Percentiles rank a stretch among this genome's conserved stretches.
Evolutionary conservation across 2,888 invertebrate species (phyloP).

Genomic region (Zonitis immaculata): DNA sequence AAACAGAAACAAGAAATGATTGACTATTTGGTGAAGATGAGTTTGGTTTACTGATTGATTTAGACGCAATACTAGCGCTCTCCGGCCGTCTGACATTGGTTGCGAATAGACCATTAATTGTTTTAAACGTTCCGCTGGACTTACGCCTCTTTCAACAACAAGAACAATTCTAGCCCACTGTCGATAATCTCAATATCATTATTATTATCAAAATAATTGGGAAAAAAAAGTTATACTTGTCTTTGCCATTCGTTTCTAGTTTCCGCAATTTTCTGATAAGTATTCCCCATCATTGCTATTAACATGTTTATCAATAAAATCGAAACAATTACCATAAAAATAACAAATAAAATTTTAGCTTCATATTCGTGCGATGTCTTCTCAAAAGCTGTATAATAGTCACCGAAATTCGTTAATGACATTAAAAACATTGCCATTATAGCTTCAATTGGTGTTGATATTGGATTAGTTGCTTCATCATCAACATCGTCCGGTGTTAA

Average conservation of each 20-base stretch:
- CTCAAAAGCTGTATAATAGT: conserved; percentile 88
- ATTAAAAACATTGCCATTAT: conserved; percentile 98
- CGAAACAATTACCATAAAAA: conserved; percentile 96
- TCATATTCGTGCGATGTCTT: conserved; percentile 83
- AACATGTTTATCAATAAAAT: conserved; percentile 95
- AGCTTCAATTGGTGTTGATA: conserved; percentile 90
- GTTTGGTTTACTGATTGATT: conserved; percentile 70
- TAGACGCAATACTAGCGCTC: conserved; percentile 81
- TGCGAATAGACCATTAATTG: conserved; percentile 90
- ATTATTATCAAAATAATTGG: background rate
- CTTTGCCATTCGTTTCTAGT: conserved; percentile 97
- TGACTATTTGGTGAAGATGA: background rate
- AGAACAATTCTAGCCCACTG: conserved; percentile 97
- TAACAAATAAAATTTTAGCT: conserved; percentile 88
- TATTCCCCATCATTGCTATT: conserved; percentile 99
- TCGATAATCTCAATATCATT: conserved; percentile 17
- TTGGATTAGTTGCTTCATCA: conserved; percentile 79
- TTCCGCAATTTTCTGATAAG: conserved; percentile 96
- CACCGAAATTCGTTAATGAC: conserved; percentile 95
- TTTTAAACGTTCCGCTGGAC: conserved; percentile 78
- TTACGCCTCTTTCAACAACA: conserved; percentile 95
- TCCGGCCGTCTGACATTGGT: conserved; percentile 83
- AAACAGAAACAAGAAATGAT: conserved; percentile 17
- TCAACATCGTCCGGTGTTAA: conserved; percentile 77
- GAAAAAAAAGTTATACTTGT: conserved; percentile 52